phyloP scores from a whole-genome alignment of 2,888 invertebrate species.

The Cataglyphis livida region DNA sequence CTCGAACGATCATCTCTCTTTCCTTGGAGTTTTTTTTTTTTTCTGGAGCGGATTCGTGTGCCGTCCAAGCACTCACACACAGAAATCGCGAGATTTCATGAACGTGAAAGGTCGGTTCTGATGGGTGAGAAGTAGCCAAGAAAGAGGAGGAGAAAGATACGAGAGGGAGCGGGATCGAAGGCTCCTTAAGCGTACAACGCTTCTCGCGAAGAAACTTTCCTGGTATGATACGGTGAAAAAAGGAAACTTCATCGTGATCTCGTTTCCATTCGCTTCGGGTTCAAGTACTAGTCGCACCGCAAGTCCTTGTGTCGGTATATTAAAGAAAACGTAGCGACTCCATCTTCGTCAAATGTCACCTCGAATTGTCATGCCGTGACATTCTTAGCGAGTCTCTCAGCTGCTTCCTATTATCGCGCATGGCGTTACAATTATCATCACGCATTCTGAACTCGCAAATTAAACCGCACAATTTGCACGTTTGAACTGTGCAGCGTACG shows the following conservation, averaged over 20 bases:
- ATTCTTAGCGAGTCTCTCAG: background rate
- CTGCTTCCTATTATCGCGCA: no score
- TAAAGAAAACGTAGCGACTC: background rate
- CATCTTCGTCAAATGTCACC: background rate
- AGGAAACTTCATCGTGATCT: constrained; percentile 6
- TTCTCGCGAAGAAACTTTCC: background rate
- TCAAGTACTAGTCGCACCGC: background rate
- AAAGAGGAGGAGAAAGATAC: background rate
- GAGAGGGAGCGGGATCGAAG: background rate
- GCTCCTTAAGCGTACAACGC: background rate
- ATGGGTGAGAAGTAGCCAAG: constrained; percentile 24
- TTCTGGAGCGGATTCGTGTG: constrained; percentile 6
- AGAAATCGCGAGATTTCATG: constrained; percentile 32
- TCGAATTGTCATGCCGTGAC: background rate
- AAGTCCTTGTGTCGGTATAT: constrained; percentile 1
- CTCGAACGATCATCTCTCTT: background rate
- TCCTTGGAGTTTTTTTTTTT: constrained; percentile 5
- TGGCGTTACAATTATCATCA: constrained; percentile 7
- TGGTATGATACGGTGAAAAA: background rate
- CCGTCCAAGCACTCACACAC: constrained; percentile 8
- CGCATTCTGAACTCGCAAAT: background rate
- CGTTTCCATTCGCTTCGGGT: background rate
- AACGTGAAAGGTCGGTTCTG: constrained; percentile 28
- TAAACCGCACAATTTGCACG: background rate
- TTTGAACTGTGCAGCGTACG: background rate